Base-by-base conservation (phyloP, 2,113 vertebrate species). In the Struthio camelus region DNA sequence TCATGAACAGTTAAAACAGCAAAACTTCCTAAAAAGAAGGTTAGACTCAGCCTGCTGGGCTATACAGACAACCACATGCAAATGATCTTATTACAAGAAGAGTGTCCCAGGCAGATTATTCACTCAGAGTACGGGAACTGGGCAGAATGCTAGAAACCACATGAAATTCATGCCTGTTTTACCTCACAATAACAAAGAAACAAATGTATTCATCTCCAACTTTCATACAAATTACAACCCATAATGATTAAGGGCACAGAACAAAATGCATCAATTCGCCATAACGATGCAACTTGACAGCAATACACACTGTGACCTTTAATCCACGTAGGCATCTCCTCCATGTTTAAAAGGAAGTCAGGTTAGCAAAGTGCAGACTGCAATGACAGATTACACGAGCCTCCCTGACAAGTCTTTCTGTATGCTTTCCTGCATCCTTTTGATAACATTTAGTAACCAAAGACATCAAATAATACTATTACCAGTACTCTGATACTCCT, bases 211-310 rank as follows among this genome's bases (percentile, higher is more conserved):
- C 61, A 82, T 40, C 78, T 66, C 50, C 27, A 73, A 18, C 23
- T 87, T 90, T 78, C 64, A 80, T 5, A 89, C 62, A 83, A 91
- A 77, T 89, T 85, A 48, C 50, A 91, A 9, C 14, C 78, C 54
- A 20, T 2, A 10, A 59, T 62, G 28, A 54, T 19, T 2, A 27
- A 87, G 46, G 16, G 28, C 70, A 85, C 0, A 0, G 69, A 94
- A 87, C 48, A 87, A 94, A 87, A 85, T 5, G 9, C 59, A 83
- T 59, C 71, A 64, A 5, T 91, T 85, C 87, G 71, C 79, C n/a
- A 23, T 42, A 61, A 80, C n/a, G 77, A 93, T 69, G 48, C 27
- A 56, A 34, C 85, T 70, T 72, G 80, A 65, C 89, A 89, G 86
- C 58, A 79, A 20, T 9, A 91, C 58, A 27, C 9, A 80, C 36